phyloP scores from a whole-genome alignment of 1,140 invertebrate genomes.

The Gyrodactylus salaris region DNA sequence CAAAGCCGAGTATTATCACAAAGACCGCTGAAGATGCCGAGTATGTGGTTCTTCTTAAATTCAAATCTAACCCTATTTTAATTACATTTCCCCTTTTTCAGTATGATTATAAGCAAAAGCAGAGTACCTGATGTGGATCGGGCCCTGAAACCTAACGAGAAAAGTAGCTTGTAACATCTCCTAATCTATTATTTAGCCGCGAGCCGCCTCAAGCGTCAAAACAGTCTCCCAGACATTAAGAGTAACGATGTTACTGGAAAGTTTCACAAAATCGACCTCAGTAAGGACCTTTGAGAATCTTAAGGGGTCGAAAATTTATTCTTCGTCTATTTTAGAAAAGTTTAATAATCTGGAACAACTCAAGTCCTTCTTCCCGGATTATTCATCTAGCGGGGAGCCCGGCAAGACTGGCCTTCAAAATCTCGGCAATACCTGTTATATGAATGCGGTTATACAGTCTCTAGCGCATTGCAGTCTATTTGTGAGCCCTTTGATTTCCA shows the following conservation, averaged over 20 bases:
- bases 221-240: background rate
- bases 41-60: background rate
- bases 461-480: conserved; percentile 15
- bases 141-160: no score
- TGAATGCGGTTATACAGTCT: conserved; percentile 22
- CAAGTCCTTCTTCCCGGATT: background rate
- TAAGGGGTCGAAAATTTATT: no score
- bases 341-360: background rate
- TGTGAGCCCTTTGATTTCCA: background rate
- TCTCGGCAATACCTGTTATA: conserved; percentile 21
- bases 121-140: background rate
- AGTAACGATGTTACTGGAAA: background rate
- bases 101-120: background rate
- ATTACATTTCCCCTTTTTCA: no score
- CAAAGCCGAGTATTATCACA: background rate
- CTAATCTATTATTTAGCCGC: background rate
- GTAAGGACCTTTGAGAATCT: background rate
- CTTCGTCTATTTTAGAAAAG: background rate
- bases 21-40: background rate
- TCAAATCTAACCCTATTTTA: background rate
- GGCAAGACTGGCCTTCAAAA: conserved; percentile 19
- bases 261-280: background rate
- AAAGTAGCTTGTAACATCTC: no score
- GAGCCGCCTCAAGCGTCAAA: background rate
- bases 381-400: conserved; percentile 4